These are phyloP conservation scores for Porites lutea DNA, from an alignment of 64 coral and sea anemone genomes.

Conservation along the genomic window DNA sequence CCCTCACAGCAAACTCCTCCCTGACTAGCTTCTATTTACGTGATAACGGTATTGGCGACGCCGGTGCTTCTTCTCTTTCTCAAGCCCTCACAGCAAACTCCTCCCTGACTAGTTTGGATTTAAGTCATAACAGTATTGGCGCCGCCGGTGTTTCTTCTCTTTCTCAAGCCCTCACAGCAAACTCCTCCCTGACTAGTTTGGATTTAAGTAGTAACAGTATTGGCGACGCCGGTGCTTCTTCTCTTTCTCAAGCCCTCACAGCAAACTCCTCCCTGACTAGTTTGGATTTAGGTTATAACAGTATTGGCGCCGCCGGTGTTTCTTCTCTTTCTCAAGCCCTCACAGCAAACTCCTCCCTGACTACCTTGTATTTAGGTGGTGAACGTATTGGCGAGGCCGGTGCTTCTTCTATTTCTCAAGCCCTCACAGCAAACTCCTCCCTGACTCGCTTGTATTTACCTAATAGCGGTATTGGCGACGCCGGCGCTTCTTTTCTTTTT, in stretches of 20 bases:
- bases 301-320: neutral
- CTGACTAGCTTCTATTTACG: neutral
- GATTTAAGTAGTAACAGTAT: neutral
- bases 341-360: neutral
- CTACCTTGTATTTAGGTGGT: too few relatives aligned
- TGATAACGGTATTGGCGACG: neutral
- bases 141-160: neutral
- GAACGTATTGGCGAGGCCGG: too few relatives aligned
- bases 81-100: neutral
- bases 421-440: too few relatives aligned
- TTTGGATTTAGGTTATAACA: neutral
- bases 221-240: neutral
- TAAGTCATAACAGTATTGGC: neutral
- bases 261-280: neutral
- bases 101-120: neutral
- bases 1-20: neutral
- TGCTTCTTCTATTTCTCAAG: too few relatives aligned
- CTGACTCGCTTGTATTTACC: too few relatives aligned
- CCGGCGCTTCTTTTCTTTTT: too few relatives aligned
- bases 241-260: neutral
- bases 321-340: neutral
- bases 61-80: neutral
- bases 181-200: neutral
- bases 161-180: neutral
- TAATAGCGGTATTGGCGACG: too few relatives aligned